Conservation (phyloP, 2,888 invertebrate species). For the Stenoptilia bipunctidactyla region DNA sequence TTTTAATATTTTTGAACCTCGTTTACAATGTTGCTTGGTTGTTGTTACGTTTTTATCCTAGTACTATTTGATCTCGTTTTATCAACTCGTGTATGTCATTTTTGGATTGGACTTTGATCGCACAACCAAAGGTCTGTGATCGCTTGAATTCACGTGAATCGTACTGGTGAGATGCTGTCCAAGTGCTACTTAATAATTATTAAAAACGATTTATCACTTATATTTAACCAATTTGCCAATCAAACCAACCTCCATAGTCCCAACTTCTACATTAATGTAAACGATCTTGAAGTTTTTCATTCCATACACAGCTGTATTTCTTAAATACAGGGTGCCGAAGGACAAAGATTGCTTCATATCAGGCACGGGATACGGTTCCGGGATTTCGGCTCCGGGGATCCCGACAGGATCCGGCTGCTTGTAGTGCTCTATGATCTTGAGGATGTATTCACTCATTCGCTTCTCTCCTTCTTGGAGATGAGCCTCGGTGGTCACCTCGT, state of each 20-base stretch:
- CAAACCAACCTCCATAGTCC: conserved; percentile 76
- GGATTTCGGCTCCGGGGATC: conserved; percentile 82
- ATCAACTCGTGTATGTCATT: too few relatives aligned
- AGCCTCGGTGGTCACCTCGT: conserved; percentile 20
- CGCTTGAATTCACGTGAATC: too few relatives aligned
- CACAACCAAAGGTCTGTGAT: too few relatives aligned
- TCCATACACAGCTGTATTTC: conserved; percentile 79
- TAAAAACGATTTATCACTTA: too few relatives aligned
- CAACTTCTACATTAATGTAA: conserved; percentile 78
- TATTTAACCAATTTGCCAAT: too few relatives aligned
- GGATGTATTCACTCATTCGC: conserved; percentile 79
- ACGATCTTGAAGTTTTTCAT: conserved; percentile 83
- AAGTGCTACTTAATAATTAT: too few relatives aligned
- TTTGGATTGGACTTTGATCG: too few relatives aligned
- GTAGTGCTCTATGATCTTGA: conserved; percentile 80
- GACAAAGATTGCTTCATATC: conserved; percentile 80
- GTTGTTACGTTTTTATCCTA: too few relatives aligned
- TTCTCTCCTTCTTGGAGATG: conserved; percentile 64
- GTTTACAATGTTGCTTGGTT: too few relatives aligned
- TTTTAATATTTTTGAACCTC: too few relatives aligned
- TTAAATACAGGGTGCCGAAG: conserved; percentile 79
- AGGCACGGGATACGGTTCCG: conserved; percentile 85
- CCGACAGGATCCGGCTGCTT: conserved; percentile 85
- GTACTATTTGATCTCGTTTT: too few relatives aligned
- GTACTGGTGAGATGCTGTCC: too few relatives aligned